phyloP scores from a whole-genome alignment of 2,797 vertebrate species.

The Paedocypris micromegethes region DNA sequence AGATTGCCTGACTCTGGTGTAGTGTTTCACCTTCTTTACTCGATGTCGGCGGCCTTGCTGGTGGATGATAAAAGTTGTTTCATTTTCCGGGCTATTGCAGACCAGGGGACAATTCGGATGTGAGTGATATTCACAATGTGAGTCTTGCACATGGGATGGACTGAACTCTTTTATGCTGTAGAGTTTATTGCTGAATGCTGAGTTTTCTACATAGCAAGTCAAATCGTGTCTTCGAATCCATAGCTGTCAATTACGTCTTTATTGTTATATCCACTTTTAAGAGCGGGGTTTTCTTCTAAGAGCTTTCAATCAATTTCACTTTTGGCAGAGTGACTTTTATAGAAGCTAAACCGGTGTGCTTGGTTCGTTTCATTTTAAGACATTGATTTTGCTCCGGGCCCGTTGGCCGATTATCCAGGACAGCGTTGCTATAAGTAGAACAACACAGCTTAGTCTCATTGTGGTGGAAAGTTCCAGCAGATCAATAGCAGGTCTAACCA shows the following conservation, averaged over 20 bases:
- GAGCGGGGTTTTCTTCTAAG: background rate
- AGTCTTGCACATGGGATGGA: conserved; percentile 11
- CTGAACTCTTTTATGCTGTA: conserved; percentile 31
- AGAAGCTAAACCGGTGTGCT: background rate
- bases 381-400: conserved; percentile 6
- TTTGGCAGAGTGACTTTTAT: conserved; percentile 14
- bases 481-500: conserved; percentile 14
- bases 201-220: conserved; percentile 6
- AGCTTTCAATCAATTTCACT: conserved; percentile 5
- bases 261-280: background rate
- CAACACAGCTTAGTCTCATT: background rate
- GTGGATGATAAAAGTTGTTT: conserved; percentile 47
- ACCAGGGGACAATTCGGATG: conserved; percentile 46
- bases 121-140: conserved; percentile 34
- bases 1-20: conserved; percentile 31
- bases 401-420: background rate
- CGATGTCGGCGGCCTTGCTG: conserved; percentile 34
- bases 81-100: conserved; percentile 48
- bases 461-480: background rate
- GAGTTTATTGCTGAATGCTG: background rate
- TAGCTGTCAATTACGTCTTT: background rate
- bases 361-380: conserved; percentile 3
- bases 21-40: conserved; percentile 36
- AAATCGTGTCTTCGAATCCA: background rate
- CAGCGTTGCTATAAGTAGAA: background rate